Evolutionary conservation across 2,888 invertebrate species (phyloP), one percentile per base, ranked within the genome.

Genomic region (Lypha dubia): DNA sequence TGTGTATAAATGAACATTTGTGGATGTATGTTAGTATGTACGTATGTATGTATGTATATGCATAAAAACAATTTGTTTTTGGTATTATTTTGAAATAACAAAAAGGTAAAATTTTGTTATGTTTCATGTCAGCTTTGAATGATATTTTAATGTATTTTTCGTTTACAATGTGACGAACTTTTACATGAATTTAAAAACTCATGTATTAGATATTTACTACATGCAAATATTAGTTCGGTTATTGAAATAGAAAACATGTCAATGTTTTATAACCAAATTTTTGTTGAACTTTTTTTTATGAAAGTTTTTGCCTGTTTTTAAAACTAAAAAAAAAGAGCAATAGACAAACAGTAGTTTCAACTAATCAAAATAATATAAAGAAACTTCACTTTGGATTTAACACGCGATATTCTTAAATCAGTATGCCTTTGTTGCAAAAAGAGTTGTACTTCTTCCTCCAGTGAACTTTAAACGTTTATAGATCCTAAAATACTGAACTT

Each of bases 71-170:
- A n/a, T n/a, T n/a, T n/a, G n/a, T n/a, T n/a, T n/a, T n/a, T n/a
- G n/a, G n/a, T n/a, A n/a, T n/a, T n/a, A 8, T 38, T 68, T 35
- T 17, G 5, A 38, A 38, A n/a, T n/a, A n/a, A 35, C 41, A 51
- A 20, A 51, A 28, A 41, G 62, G 63, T 75, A 75, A 63, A 63
- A 53, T 53, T 28, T 56, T 65, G 49, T 38, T 53, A 17, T 80
- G 41, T 80, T 51, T 67, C 60, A 49, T 74, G 53, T 74, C 80
- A 74, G 41, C 62, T 62, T 74, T 32, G 60, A 74, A 80, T 80
- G 73, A 74, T 44, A 68, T 68, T 68, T 67, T 60, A 79, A 73
- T 73, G 41, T 58, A 49, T 35, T 53, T 79, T 1, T n/a, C 41
- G 1, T 41, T 62, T 15, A 38, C 38, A 62, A 22, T 22, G 13